These are phyloP conservation scores for Ormyrus nitidulus DNA, from an alignment of 2,888 invertebrate genomes.

Conservation along the genomic window DNA sequence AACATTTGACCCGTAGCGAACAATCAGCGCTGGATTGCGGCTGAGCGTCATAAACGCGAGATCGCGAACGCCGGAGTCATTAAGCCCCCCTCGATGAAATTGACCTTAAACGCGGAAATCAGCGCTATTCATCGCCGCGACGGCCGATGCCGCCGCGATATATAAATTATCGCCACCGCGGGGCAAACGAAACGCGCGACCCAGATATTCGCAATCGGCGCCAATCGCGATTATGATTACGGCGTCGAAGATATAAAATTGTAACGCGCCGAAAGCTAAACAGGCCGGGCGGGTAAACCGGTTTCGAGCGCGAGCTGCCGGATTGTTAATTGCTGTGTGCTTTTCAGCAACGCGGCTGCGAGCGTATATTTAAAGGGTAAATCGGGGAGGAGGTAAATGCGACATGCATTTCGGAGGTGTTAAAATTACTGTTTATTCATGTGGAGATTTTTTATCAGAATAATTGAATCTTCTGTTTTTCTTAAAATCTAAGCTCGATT, in stretches of 20 bases:
- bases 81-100: conserved; percentile 19
- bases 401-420: too few species aligned
- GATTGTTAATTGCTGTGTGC: too few species aligned
- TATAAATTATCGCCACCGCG: conserved; percentile 14
- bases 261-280: too few species aligned
- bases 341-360: neutral
- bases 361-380: neutral
- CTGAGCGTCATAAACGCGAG: neutral
- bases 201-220: conserved; percentile 17
- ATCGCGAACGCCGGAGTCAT: conserved; percentile 12
- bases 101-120: conserved; percentile 44
- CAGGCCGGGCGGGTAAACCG: too few species aligned
- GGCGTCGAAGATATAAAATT: too few species aligned
- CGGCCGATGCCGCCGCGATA: too few species aligned
- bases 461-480: too few species aligned
- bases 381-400: too few species aligned
- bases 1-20: conserved; percentile 12
- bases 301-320: too few species aligned
- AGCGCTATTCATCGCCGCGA: neutral
- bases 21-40: conserved; percentile 26
- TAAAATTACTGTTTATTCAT: too few species aligned
- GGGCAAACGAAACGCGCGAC: conserved; percentile 23
- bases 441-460: too few species aligned
- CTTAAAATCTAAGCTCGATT: too few species aligned
- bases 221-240: conserved; percentile 24